A percentile compares a stretch with the other conserved stretches of the same genome.
Conservation (phyloP, 2,888 invertebrate genomes). For the Osmoderma eremita region DNA sequence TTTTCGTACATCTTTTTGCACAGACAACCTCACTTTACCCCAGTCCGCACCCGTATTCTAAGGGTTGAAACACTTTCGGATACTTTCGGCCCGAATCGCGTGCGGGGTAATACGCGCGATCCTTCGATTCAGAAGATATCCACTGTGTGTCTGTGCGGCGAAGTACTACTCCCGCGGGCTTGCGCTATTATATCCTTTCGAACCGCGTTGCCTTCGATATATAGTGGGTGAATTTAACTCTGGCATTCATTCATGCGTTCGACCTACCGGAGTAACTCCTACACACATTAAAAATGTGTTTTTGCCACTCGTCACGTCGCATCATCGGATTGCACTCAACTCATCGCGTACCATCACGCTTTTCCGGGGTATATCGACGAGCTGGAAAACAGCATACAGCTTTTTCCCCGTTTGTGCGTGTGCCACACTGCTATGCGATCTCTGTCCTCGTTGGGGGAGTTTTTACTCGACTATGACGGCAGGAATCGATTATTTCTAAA, state of each 20-base stretch:
- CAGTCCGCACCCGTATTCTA: constrained; percentile 60
- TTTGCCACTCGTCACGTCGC: constrained; percentile 22
- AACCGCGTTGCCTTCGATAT: constrained; percentile 39
- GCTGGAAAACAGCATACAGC: no score
- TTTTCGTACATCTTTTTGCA: constrained; percentile 50
- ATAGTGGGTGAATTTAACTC: constrained; percentile 49
- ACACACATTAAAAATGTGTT: constrained; percentile 41
- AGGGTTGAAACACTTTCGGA: constrained; percentile 57
- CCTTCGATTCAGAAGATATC: constrained; percentile 41
- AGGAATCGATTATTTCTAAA: constrained; percentile 23
- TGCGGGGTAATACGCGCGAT: constrained; percentile 53
- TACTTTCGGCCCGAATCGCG: constrained; percentile 53
- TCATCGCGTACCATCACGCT: neutral
- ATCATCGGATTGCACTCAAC: neutral
- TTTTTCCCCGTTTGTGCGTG: neutral
- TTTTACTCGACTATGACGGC: constrained; percentile 1
- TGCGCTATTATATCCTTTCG: constrained; percentile 47
- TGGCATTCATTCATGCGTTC: constrained; percentile 42
- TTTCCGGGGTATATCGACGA: no score
- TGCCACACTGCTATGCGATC: neutral
- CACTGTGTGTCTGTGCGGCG: constrained; percentile 39
- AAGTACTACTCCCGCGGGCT: constrained; percentile 42
- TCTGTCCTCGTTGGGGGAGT: neutral
- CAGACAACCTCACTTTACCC: constrained; percentile 49
- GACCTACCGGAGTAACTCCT: constrained; percentile 35